These are phyloP conservation scores for Mormyrops attenuatus DNA, from an alignment of 2,797 vertebrate genomes.

Conservation along the genomic window DNA sequence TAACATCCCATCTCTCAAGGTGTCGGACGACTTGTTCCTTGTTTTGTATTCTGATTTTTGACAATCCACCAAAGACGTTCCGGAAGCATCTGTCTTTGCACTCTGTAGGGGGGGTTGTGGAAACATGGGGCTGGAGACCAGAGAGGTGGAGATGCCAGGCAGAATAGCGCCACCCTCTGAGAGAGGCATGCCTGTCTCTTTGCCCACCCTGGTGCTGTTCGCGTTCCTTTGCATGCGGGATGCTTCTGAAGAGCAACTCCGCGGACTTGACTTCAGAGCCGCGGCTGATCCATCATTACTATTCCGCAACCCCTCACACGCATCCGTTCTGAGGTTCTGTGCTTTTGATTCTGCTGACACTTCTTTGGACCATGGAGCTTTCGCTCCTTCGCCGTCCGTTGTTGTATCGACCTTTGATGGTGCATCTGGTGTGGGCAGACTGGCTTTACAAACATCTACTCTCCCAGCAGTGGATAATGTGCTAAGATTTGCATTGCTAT, in stretches of 20 bases:
- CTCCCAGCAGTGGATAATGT: slow-evolving; percentile 37
- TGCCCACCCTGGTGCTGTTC: slow-evolving; percentile 19
- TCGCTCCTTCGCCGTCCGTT: slow-evolving; percentile 43
- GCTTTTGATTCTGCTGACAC: slow-evolving; percentile 21
- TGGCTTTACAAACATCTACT: slow-evolving; percentile 35
- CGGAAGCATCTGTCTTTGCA: slow-evolving; percentile 5
- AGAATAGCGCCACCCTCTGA: slow-evolving; percentile 36
- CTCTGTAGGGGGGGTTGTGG: background rate
- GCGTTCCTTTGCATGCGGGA: slow-evolving; percentile 29
- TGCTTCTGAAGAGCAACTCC: slow-evolving; percentile 25
- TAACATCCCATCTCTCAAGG: slow-evolving; percentile 17
- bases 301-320: slow-evolving; percentile 23
- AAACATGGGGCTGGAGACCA: slow-evolving; percentile 10
- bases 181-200: slow-evolving; percentile 31
- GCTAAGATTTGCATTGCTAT: slow-evolving; percentile 54
- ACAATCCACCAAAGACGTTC: background rate
- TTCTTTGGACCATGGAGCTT: slow-evolving; percentile 36
- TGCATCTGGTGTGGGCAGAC: slow-evolving; percentile 35
- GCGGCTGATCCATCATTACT: slow-evolving; percentile 26
- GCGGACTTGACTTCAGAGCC: slow-evolving; percentile 35
- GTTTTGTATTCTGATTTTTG: slow-evolving; percentile 18
- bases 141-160: slow-evolving; percentile 24
- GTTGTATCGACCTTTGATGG: slow-evolving; percentile 38
- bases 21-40: slow-evolving; percentile 31
- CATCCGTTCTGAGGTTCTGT: slow-evolving; percentile 27